Evolutionary conservation across 2,888 invertebrate genomes (phyloP).

Genomic region (Prosapia bicincta): DNA sequence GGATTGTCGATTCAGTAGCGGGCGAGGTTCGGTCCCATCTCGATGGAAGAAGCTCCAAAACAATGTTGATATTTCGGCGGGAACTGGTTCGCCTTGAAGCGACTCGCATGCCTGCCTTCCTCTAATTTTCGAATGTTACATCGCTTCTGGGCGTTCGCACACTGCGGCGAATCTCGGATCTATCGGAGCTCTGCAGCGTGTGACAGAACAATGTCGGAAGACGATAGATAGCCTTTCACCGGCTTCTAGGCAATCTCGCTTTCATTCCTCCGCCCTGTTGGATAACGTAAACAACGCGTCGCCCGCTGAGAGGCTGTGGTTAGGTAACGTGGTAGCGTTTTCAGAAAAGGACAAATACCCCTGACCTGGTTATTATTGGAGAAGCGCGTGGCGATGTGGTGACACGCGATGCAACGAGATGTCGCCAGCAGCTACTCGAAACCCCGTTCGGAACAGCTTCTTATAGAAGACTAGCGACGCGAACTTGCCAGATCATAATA

Average conservation of each 20-base stretch:
- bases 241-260: neutral
- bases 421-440: no score
- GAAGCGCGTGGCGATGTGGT: neutral
- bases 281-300: neutral
- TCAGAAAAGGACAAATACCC: neutral
- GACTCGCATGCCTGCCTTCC: neutral
- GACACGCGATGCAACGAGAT: no score
- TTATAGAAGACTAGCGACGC: no score
- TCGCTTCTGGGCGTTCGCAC: neutral
- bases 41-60: neutral
- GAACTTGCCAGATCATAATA: no score
- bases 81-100: neutral
- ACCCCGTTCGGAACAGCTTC: no score
- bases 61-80: neutral
- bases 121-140: neutral
- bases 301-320: neutral
- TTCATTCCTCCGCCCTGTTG: neutral
- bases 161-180: no score
- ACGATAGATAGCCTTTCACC: neutral
- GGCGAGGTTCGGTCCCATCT: no score
- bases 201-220: neutral
- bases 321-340: neutral
- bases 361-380: neutral
- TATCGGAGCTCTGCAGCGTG: neutral
- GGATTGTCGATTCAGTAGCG: no score